phyloP scores from a whole-genome alignment of 2,888 invertebrate genomes.

The Meghimatium bilineatum region DNA sequence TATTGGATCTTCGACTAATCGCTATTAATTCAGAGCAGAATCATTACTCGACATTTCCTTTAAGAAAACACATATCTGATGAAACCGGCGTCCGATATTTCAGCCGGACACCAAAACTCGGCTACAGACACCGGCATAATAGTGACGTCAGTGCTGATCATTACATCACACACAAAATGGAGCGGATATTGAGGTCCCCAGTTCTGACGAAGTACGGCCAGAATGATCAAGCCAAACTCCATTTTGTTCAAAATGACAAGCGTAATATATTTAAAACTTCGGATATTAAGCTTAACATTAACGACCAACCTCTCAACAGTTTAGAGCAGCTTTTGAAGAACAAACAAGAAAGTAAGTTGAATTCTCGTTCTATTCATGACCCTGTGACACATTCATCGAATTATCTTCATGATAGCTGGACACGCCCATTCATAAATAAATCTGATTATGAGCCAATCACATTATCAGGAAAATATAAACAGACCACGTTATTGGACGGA shows the following conservation, averaged over 20 bases:
- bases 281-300: background rate
- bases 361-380: background rate
- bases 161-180: conserved; percentile 24
- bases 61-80: conserved; percentile 18
- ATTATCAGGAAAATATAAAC: conserved; percentile 10
- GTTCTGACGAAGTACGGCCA: background rate
- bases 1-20: conserved; percentile 39
- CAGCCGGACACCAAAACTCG: background rate
- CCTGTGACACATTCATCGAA: background rate
- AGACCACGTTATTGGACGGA: background rate
- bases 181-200: conserved; percentile 4
- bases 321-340: conserved; percentile 4
- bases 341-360: background rate
- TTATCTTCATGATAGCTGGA: background rate
- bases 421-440: conserved; percentile 1
- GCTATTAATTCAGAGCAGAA: conserved; percentile 35
- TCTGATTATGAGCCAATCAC: conserved; percentile 4
- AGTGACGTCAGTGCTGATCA: conserved; percentile 38
- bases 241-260: background rate
- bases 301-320: background rate
- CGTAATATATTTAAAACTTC: background rate
- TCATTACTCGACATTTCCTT: conserved; percentile 42
- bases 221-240: background rate
- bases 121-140: conserved; percentile 29
- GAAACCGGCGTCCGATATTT: conserved; percentile 2